Evolutionary conservation across 2,888 invertebrate genomes (phyloP).

Genomic region (Herminia tarsipennalis): DNA sequence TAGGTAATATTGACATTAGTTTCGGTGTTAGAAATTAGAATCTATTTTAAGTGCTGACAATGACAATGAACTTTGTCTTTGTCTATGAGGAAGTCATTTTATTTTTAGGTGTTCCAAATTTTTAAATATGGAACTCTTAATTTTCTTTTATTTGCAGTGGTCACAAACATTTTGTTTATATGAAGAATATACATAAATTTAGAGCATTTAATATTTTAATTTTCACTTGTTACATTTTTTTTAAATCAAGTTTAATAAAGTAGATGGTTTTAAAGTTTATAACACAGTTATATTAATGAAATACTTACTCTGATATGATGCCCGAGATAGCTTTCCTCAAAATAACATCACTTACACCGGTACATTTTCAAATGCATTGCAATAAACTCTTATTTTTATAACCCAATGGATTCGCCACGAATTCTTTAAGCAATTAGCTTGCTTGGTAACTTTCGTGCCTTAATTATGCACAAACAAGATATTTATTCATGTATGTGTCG

Average conservation of each 20-base stretch:
- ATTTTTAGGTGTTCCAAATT: too few species aligned
- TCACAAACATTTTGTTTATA: too few species aligned
- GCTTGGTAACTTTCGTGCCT: slow-evolving; percentile 26
- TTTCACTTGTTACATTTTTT: too few species aligned
- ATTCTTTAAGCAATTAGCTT: slow-evolving; percentile 38
- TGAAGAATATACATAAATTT: too few species aligned
- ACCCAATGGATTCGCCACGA: slow-evolving; percentile 17
- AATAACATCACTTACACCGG: slow-evolving; percentile 8
- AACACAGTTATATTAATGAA: too few species aligned
- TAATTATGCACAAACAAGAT: slow-evolving; percentile 33
- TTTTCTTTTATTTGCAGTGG: too few species aligned
- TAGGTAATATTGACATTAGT: not conserved
- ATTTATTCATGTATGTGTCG: slow-evolving; percentile 16
- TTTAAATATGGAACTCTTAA: too few species aligned
- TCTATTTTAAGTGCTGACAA: slow-evolving; percentile 19
- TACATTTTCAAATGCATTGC: slow-evolving; percentile 13
- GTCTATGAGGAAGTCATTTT: too few species aligned
- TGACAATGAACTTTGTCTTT: too few species aligned
- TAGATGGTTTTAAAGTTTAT: too few species aligned
- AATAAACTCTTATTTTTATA: slow-evolving; percentile 31
- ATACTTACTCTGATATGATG: not conserved
- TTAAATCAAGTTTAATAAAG: too few species aligned
- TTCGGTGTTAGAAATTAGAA: slow-evolving; percentile 3
- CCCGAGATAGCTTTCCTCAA: slow-evolving; percentile 2
- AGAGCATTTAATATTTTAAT: too few species aligned